A percentile compares a stretch with the other conserved stretches of the same genome.
phyloP scores from a whole-genome alignment of 2,888 invertebrate genomes.

The Clunio marinus region DNA sequence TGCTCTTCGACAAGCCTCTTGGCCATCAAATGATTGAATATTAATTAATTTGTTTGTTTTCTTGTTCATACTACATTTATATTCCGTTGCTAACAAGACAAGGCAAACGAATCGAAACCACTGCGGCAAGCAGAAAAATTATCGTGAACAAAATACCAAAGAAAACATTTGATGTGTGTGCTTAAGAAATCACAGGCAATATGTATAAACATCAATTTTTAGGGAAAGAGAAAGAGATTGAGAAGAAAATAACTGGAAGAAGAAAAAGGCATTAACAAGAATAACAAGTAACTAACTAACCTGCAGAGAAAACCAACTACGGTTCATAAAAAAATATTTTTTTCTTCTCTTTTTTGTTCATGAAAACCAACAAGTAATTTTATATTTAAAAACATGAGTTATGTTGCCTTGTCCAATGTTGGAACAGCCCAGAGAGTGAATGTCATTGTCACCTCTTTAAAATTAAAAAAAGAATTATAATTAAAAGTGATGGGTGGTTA shows the following conservation, averaged over 20 bases:
- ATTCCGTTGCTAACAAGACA: background rate
- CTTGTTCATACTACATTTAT: constrained; percentile 6
- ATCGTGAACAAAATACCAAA: constrained; percentile 18
- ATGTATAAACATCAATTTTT: constrained; percentile 35
- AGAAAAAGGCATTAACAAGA: constrained; percentile 33
- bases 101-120: constrained; percentile 4
- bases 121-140: too few relatives aligned
- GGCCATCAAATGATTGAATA: constrained; percentile 35
- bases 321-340: background rate
- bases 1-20: constrained; percentile 32
- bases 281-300: constrained; percentile 37
- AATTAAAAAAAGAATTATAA: too few relatives aligned
- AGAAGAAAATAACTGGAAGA: background rate
- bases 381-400: constrained; percentile 35
- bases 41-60: constrained; percentile 38
- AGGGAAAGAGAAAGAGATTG: constrained; percentile 9
- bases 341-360: background rate
- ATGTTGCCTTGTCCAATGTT: background rate
- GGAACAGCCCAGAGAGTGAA: background rate
- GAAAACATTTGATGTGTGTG: constrained; percentile 14
- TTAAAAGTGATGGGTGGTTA: too few relatives aligned
- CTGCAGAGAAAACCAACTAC: constrained; percentile 28
- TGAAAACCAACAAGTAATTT: constrained; percentile 23
- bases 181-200: constrained; percentile 31
- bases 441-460: background rate